These are phyloP conservation scores for Biston stratarius DNA, from an alignment of 2,888 invertebrate species.

Conservation along the genomic window DNA sequence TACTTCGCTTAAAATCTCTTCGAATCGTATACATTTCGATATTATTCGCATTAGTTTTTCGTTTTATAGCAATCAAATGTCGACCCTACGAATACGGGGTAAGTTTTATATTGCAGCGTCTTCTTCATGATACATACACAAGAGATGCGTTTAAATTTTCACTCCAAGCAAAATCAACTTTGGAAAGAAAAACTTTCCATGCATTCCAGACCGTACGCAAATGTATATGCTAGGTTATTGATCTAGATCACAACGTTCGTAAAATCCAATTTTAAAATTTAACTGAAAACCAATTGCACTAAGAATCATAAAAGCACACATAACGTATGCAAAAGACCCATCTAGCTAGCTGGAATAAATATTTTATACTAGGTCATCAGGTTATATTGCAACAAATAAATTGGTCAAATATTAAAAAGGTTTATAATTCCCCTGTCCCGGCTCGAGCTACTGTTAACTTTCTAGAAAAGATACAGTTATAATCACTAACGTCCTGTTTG, in stretches of 20 bases:
- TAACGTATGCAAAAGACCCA: background rate
- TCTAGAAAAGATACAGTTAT: too few relatives aligned
- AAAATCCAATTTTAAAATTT: background rate
- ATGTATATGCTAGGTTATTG: too few relatives aligned
- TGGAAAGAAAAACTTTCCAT: too few relatives aligned
- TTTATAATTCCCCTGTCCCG: too few relatives aligned
- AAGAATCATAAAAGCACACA: background rate
- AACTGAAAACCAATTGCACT: background rate
- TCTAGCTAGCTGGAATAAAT: background rate
- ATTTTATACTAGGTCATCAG: too few relatives aligned
- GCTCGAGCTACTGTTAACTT: too few relatives aligned
- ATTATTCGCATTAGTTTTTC: slow-evolving; percentile 11
- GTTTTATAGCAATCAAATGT: slow-evolving; percentile 6
- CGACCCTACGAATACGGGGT: background rate
- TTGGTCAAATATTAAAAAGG: too few relatives aligned
- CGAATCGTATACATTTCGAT: slow-evolving; percentile 28
- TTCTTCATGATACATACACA: background rate
- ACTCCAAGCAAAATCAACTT: too few relatives aligned
- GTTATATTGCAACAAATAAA: too few relatives aligned
- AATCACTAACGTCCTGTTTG: too few relatives aligned
- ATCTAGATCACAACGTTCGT: background rate
- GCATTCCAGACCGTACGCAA: background rate
- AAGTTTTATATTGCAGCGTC: background rate
- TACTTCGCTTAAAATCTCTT: slow-evolving; percentile 14
- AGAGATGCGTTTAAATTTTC: background rate